Conservation (phyloP, 2,797 vertebrate species). For the Microcaecilia unicolor region DNA sequence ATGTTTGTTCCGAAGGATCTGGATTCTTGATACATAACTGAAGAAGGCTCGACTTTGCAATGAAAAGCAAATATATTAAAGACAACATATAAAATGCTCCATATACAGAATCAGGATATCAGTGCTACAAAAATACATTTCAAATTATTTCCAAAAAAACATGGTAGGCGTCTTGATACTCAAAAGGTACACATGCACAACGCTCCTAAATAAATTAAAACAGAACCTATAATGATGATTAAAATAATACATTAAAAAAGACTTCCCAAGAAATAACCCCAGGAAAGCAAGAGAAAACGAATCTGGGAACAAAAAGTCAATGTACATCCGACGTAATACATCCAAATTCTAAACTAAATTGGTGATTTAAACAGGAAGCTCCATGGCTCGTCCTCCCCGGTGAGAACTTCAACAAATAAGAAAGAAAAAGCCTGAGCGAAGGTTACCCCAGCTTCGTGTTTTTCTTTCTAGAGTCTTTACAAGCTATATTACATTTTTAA, state of each 20-base stretch:
- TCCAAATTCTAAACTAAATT: slow-evolving; percentile 28
- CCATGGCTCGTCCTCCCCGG: slow-evolving; percentile 29
- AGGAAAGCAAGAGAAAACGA: slow-evolving; percentile 32
- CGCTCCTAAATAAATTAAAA: slow-evolving; percentile 1
- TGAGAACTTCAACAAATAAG: slow-evolving; percentile 40
- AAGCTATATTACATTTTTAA: slow-evolving; percentile 37
- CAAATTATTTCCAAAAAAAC: too few relatives aligned
- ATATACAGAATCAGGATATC: too few relatives aligned
- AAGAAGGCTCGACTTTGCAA: too few relatives aligned
- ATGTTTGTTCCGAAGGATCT: too few relatives aligned
- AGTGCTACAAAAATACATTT: not conserved
- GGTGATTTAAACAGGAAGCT: slow-evolving; percentile 34
- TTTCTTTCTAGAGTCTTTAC: slow-evolving; percentile 27
- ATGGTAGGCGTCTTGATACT: too few relatives aligned
- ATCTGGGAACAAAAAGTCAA: slow-evolving; percentile 22
- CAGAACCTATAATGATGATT: slow-evolving; percentile 5
- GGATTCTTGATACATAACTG: too few relatives aligned
- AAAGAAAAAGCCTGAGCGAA: too few relatives aligned
- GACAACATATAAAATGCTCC: too few relatives aligned
- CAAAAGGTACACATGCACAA: slow-evolving; percentile 3
- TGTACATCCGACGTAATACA: slow-evolving; percentile 23
- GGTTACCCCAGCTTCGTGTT: slow-evolving; percentile 12
- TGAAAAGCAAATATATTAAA: too few relatives aligned
- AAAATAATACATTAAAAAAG: slow-evolving; percentile 52
- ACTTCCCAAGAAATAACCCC: slow-evolving; percentile 30